Evolutionary conservation across 2,888 invertebrate species (phyloP), one percentile per base, ranked within the genome.

Genomic region (Metallyticus violacea): DNA sequence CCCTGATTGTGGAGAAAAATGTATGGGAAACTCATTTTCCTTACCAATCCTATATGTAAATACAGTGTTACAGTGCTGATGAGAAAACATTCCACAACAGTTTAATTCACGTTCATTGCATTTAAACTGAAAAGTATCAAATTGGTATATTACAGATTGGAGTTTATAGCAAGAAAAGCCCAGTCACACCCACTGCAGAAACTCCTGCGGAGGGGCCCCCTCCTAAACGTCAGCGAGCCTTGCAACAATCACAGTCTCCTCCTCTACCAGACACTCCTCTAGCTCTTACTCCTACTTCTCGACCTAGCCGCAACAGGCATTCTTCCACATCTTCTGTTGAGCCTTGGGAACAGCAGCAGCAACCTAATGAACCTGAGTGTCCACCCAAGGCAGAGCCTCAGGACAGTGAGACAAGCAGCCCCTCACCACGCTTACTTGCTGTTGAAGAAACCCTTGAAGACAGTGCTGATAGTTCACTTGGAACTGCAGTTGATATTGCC

Each of bases 261-360:
- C 85, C 87, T 26, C 86, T 82, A 79, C 88, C 87, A 26, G 28
- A 86, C 25, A 86, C 87, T 0, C 87, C 88, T 62, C 85, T 87
- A 22, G 86, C 88, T 29, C 86, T 88, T 62, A 87, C 88, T 77
- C 88, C 88, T 77, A 87, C 87, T 25, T 85, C 87, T 62, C 82
- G 86, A 26, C 84, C 86, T 76, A 40, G 81, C 25, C 26, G 82
- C 29, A 77, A 85, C 15, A 80, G 88, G 9, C 85, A 79, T 25
- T 84, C 82, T 7, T 87, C 86, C 7, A 77, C 86, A 7, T 86
- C 87, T 7, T 86, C 88, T 27, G 85, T 85, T 29, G 88, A 88
- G 28, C 81, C 82, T 27, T 86, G 88, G 85, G 88, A 88, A 76
- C 87, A 87, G 81, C 86, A 84, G 22, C 87, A 87, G 27, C 87